These are phyloP conservation scores for Myotis myotis DNA, from an alignment of 2,797 vertebrate genomes.

Conservation along the genomic window DNA sequence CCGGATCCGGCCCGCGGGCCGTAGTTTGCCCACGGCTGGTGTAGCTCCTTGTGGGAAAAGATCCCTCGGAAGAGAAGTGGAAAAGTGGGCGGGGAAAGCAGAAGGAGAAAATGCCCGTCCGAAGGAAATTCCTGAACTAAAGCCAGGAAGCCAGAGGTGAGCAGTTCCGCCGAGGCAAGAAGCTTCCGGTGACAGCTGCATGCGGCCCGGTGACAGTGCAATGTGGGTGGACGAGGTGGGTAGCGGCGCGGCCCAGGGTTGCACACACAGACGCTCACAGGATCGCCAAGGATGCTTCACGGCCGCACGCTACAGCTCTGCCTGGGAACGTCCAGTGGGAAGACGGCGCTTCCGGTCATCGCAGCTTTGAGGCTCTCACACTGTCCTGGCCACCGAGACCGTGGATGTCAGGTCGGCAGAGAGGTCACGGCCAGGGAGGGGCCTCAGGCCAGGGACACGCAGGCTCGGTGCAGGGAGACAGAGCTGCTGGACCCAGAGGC, in stretches of 20 bases:
- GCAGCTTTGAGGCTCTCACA: not conserved
- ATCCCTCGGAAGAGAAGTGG: not conserved
- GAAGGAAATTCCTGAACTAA: not conserved
- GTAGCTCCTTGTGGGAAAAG: not conserved
- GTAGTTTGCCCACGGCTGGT: no score
- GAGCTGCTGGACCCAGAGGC: no score
- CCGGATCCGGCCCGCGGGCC: no score
- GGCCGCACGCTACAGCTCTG: accelerated
- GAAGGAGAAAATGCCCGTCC: not conserved
- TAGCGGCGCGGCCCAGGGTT: accelerated
- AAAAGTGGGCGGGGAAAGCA: accelerated
- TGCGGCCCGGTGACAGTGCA: not conserved
- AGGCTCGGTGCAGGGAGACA: not conserved
- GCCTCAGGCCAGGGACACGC: no score
- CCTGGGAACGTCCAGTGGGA: not conserved
- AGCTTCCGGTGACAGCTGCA: accelerated
- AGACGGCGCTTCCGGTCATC: not conserved
- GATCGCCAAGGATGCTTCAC: not conserved
- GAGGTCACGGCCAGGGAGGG: not conserved
- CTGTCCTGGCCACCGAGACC: not conserved
- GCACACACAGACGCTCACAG: accelerated
- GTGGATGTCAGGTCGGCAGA: not conserved
- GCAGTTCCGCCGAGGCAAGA: not conserved
- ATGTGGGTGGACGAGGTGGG: no score
- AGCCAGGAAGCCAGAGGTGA: not conserved